Evolutionary conservation across 2,888 invertebrate genomes (phyloP).

Genomic region (Euspilapteryx auroguttella): DNA sequence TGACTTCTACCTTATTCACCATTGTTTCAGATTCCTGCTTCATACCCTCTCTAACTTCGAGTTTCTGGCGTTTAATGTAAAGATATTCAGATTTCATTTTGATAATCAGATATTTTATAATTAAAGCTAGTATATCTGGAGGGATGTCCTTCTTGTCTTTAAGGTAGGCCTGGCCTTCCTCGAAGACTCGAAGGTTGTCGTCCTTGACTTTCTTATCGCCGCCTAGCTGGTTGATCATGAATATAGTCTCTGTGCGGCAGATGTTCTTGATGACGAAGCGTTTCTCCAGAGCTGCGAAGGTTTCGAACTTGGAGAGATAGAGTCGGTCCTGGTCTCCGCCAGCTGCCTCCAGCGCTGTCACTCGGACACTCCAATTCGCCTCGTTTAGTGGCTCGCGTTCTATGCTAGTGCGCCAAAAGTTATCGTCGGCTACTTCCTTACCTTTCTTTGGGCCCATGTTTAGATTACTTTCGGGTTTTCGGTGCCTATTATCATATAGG

Average conservation of each 20-base stretch:
- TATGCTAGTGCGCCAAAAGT: constrained; percentile 27
- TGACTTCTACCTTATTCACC: constrained; percentile 29
- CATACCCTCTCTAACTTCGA: constrained; percentile 36
- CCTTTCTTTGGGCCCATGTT: no score
- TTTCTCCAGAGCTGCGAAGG: constrained; percentile 32
- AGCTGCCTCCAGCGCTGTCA: constrained; percentile 36
- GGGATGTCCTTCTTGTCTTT: constrained; percentile 43
- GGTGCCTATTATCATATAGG: no score
- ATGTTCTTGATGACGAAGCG: constrained; percentile 48
- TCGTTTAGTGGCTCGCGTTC: constrained; percentile 29
- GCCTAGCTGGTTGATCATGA: constrained; percentile 49
- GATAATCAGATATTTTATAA: constrained; percentile 41
- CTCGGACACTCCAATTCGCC: constrained; percentile 31
- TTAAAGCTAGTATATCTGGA: constrained; percentile 31
- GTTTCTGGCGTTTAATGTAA: constrained; percentile 31
- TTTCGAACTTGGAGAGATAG: constrained; percentile 41
- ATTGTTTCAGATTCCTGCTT: constrained; percentile 33
- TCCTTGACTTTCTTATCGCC: constrained; percentile 42
- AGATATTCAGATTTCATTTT: constrained; percentile 47
- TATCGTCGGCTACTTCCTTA: no score
- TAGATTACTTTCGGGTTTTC: no score
- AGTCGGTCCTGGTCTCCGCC: constrained; percentile 40
- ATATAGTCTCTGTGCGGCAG: constrained; percentile 44
- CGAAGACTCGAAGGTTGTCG: constrained; percentile 35
- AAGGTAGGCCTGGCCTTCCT: constrained; percentile 35